A percentile compares a stretch with the other conserved stretches of the same genome.
Evolutionary conservation across 2,797 vertebrate species (phyloP).

Genomic region (Corythornis leucogaster): DNA sequence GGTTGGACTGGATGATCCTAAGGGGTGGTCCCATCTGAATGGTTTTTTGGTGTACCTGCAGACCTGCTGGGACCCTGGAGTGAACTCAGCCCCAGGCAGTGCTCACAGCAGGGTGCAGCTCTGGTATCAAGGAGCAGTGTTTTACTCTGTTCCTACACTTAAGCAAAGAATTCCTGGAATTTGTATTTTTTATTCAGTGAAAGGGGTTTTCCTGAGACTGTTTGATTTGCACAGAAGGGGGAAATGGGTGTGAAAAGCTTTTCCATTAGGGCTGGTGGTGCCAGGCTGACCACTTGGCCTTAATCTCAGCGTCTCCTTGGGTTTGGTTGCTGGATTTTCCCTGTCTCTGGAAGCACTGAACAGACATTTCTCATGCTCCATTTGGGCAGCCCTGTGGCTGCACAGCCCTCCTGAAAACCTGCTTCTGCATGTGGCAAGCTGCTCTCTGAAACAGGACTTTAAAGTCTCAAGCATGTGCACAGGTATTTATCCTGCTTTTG

Average conservation of each 20-base stretch:
- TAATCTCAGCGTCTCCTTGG: not conserved
- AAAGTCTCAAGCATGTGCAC: not conserved
- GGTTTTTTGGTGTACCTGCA: not conserved
- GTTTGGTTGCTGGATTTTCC: not conserved
- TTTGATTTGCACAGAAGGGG: not conserved
- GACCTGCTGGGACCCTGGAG: not conserved
- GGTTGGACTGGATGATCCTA: too few relatives aligned
- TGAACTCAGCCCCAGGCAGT: not conserved
- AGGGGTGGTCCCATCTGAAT: too few relatives aligned
- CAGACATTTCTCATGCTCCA: not conserved
- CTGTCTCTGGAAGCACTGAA: not conserved
- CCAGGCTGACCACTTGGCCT: accelerated
- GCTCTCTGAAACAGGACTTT: not conserved
- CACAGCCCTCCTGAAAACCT: not conserved
- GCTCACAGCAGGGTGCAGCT: accelerated
- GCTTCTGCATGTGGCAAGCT: not conserved
- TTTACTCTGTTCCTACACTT: not conserved
- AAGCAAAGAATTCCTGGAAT: not conserved
- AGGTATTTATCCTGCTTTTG: not conserved
- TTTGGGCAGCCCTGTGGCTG: not conserved
- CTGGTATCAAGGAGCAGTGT: not conserved
- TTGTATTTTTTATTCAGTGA: not conserved
- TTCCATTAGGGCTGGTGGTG: not conserved
- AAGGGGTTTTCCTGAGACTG: not conserved
- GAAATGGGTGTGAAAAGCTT: not conserved